Conservation (phyloP, 2,888 invertebrate genomes). For the Macaria notata region DNA sequence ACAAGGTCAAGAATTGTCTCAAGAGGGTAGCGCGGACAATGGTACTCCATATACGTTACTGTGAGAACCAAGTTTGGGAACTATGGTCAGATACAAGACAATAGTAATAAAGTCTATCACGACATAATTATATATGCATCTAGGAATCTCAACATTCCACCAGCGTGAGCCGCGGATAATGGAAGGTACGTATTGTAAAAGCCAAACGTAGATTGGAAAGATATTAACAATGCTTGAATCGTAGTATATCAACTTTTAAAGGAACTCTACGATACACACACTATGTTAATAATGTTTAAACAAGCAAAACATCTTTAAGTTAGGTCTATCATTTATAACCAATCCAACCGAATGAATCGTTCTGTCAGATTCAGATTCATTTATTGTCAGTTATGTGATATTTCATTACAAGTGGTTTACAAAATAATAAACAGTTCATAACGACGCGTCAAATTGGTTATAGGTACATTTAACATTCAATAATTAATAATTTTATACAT, state of each 20-base stretch:
- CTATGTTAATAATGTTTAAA: slow-evolving; percentile 13
- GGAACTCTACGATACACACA: neutral
- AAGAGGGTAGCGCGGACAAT: slow-evolving; percentile 66
- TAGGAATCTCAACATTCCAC: slow-evolving; percentile 28
- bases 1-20: slow-evolving; percentile 76
- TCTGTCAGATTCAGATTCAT: too few species aligned
- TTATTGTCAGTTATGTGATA: too few species aligned
- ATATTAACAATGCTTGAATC: too few species aligned
- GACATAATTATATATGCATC: slow-evolving; percentile 39
- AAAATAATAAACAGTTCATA: too few species aligned
- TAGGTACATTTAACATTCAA: too few species aligned
- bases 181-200: neutral
- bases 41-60: slow-evolving; percentile 58
- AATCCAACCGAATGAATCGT: slow-evolving; percentile 16
- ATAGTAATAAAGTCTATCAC: slow-evolving; percentile 44
- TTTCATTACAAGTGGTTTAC: too few species aligned
- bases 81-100: slow-evolving; percentile 49
- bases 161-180: slow-evolving; percentile 4
- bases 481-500: too few species aligned
- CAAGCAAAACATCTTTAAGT: slow-evolving; percentile 13
- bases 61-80: slow-evolving; percentile 72
- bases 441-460: too few species aligned
- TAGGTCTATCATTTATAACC: slow-evolving; percentile 16
- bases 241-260: too few species aligned
- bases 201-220: slow-evolving; percentile 10